Percentiles rank a stretch among this genome's conserved stretches.
These are phyloP conservation scores for Chondrilla cf. caribensis DNA, from an alignment of 37 sponge, comb jelly and placozoan species.

Conservation along the genomic window DNA sequence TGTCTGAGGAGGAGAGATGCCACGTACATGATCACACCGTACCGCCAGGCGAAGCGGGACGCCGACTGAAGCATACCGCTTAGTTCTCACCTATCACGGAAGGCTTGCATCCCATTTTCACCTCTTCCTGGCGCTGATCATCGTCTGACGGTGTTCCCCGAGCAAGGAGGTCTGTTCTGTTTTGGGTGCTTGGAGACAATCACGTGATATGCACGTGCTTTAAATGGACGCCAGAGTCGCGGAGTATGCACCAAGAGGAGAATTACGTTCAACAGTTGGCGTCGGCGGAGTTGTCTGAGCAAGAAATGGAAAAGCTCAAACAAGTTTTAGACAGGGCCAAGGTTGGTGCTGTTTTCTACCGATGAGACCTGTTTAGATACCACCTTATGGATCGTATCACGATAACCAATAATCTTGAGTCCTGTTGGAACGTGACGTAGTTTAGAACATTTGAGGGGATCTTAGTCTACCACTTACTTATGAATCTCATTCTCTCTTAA, in stretches of 20 bases:
- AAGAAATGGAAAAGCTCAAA: conserved; percentile 40
- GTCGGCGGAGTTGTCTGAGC: conserved; percentile 10
- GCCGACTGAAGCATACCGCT: neutral
- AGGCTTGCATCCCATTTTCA: neutral
- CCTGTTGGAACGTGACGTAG: neutral
- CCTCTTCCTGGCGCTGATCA: neutral
- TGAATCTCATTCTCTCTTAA: neutral
- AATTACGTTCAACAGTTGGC: conserved; percentile 16
- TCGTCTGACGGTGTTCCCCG: neutral
- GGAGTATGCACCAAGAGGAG: conserved; percentile 17
- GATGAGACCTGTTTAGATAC: neutral
- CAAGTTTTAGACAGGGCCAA: conserved; percentile 67
- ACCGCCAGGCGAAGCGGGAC: too few relatives aligned
- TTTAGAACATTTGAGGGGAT: too few relatives aligned
- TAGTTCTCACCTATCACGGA: neutral
- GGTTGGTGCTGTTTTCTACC: conserved; percentile 21
- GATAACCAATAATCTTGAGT: too few relatives aligned
- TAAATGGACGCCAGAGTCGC: neutral
- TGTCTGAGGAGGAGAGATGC: too few relatives aligned
- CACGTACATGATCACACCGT: too few relatives aligned
- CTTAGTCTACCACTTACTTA: too few relatives aligned
- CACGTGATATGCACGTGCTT: neutral
- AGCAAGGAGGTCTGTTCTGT: neutral
- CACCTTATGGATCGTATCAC: neutral
- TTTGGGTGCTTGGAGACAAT: neutral